Percentiles rank a stretch among this genome's conserved stretches.
Conservation (phyloP, 1,140 invertebrate species). For the Sminthurides bifidus region DNA sequence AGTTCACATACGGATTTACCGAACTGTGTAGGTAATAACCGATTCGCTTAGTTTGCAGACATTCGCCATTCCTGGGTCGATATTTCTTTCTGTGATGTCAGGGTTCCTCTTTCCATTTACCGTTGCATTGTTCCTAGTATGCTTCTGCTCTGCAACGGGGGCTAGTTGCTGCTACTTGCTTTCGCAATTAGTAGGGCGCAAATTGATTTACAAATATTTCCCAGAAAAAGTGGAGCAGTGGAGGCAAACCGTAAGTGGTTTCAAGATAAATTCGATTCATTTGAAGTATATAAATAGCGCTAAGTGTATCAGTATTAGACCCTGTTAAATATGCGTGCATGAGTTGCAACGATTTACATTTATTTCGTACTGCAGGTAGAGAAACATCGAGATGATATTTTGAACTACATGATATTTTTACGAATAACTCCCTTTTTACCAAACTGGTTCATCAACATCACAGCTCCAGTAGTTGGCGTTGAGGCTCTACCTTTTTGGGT, state of each 20-base stretch:
- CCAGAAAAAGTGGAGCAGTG: constrained; percentile 74
- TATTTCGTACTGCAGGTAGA: constrained; percentile 46
- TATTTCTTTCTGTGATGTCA: constrained; percentile 93
- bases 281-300: no score
- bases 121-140: constrained; percentile 78
- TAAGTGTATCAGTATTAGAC: no score
- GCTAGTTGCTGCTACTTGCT: constrained; percentile 91
- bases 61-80: constrained; percentile 97
- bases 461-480: constrained; percentile 91
- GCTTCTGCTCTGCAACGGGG: constrained; percentile 89
- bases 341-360: no score
- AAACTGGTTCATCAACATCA: constrained; percentile 99
- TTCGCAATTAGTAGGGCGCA: constrained; percentile 75
- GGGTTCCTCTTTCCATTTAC: constrained; percentile 94
- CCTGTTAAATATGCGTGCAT: no score
- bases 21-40: neutral
- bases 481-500: constrained; percentile 82
- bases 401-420: constrained; percentile 95
- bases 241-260: constrained; percentile 57
- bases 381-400: constrained; percentile 73
- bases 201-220: constrained; percentile 74
- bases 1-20: neutral
- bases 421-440: constrained; percentile 94
- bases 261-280: no score
- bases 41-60: constrained; percentile 74